A percentile compares a stretch with the other conserved stretches of the same genome.
phyloP scores from a whole-genome alignment of 2,113 vertebrate genomes.

The Myotis brandtii region DNA sequence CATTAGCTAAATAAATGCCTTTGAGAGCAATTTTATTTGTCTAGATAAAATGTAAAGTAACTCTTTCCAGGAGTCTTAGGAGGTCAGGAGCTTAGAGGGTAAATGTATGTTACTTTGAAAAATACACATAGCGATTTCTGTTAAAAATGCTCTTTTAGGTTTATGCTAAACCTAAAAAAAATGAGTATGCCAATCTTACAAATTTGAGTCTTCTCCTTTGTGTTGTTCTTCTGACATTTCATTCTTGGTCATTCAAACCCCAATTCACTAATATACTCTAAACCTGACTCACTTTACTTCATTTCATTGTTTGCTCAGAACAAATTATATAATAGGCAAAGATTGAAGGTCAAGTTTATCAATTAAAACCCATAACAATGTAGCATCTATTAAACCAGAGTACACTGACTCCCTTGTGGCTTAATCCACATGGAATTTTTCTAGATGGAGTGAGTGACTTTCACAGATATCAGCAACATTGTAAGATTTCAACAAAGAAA shows the following conservation, averaged over 20 bases:
- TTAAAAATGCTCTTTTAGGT: neutral
- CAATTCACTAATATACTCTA: constrained; percentile 37
- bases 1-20: constrained; percentile 65
- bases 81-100: constrained; percentile 56
- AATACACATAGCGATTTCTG: neutral
- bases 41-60: neutral
- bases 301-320: constrained; percentile 19
- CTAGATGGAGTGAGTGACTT: neutral
- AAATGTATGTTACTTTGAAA: constrained; percentile 59
- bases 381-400: neutral
- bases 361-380: constrained; percentile 39
- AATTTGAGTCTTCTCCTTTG: neutral
- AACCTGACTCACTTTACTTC: constrained; percentile 3
- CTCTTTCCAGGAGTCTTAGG: constrained; percentile 40
- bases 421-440: constrained; percentile 15
- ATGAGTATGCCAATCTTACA: neutral
- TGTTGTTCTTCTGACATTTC: constrained; percentile 43
- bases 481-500: neutral
- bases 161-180: neutral
- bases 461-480: neutral
- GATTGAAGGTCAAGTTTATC: constrained; percentile 51
- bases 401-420: neutral
- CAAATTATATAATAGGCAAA: neutral
- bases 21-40: constrained; percentile 42
- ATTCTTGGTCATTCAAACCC: constrained; percentile 42